Base-by-base conservation (phyloP, 1,140 invertebrate genomes). In the Macrobrachium rosenbergii region DNA sequence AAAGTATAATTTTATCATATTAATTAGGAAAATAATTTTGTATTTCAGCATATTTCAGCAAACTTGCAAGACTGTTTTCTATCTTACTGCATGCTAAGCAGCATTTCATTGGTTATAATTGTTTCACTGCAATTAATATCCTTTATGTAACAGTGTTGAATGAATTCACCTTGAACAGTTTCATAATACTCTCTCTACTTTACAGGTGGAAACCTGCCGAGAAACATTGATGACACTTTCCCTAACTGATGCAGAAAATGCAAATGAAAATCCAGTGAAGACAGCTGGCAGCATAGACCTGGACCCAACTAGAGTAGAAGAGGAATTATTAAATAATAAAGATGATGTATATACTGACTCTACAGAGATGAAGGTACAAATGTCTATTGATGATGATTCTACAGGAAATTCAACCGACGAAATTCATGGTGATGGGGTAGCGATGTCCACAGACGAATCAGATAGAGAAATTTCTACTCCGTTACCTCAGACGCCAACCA, bases 141-240 rank as follows among this genome's bases (percentile, higher is more conserved):
- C 6, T 10, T 52, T 52, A 12, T 52, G 6, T 52, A 8, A 8
- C 52, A 52, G 45, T 52, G 10, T 52, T 2, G 7, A 52, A 2
- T 2, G 52, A 37, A 37, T 52, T 52, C 6, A 37, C 28, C 52
- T 52, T 52, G 12, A 12, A 16, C 58, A 21, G 58, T 77, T 19
- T 14, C 2, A 52, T 23, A 80, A 17, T 58, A 72, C 2, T 43
- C 43, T 72, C 23, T 62, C 72, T 62, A 69, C 59, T 64, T 73
- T 37, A 21, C 78, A 87, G 85, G 85, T 87, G 85, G 85, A 87
- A 67, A 87, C 85, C 5, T 87, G 85, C 28, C 78, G 85, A 52
- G 85, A 87, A 60, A 87, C 85, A 17, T 87, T 87, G 73, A 87
- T 87, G 85, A 87, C 85, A 37, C 78, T 87, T 37, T 87, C 85